Percentiles rank a stretch among this genome's conserved stretches.
phyloP scores from a whole-genome alignment of 2,113 vertebrate genomes.

The Leucosticte australis region DNA sequence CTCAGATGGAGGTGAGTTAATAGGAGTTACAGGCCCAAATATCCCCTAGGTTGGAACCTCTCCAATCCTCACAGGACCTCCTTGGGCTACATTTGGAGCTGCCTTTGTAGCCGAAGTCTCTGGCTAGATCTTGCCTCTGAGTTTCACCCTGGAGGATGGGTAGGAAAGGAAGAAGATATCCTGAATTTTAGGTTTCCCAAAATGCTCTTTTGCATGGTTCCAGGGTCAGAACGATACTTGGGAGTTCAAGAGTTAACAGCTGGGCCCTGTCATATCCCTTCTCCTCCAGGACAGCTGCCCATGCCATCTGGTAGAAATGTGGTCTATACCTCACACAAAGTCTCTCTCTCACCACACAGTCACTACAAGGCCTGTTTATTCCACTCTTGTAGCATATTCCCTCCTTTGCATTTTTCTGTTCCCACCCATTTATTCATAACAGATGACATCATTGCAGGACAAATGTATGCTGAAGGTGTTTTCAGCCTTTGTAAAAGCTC shows the following conservation, averaged over 20 bases:
- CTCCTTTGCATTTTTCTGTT: not conserved
- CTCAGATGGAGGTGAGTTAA: not conserved
- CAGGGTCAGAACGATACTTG: not conserved
- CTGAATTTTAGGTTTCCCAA: not conserved
- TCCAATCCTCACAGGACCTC: not conserved
- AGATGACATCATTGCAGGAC: not conserved
- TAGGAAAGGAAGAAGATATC: not conserved
- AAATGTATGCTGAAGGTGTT: not conserved
- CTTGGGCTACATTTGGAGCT: not conserved
- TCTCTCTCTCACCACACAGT: not conserved
- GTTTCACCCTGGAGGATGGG: not conserved
- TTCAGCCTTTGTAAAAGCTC: not conserved
- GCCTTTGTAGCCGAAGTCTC: not conserved
- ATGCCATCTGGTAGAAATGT: not conserved
- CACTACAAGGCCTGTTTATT: not conserved
- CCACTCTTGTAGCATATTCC: not conserved
- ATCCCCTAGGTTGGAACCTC: not conserved
- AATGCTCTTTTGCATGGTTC: not conserved
- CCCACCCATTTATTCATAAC: constrained; percentile 21
- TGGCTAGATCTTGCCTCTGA: not conserved
- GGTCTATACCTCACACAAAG: constrained; percentile 29
- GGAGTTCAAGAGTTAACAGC: not conserved
- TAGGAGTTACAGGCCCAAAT: not conserved
- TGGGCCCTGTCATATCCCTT: not conserved
- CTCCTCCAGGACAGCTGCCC: not conserved